Conservation (phyloP, 2,113 vertebrate species). For the Thymallus thymallus region DNA sequence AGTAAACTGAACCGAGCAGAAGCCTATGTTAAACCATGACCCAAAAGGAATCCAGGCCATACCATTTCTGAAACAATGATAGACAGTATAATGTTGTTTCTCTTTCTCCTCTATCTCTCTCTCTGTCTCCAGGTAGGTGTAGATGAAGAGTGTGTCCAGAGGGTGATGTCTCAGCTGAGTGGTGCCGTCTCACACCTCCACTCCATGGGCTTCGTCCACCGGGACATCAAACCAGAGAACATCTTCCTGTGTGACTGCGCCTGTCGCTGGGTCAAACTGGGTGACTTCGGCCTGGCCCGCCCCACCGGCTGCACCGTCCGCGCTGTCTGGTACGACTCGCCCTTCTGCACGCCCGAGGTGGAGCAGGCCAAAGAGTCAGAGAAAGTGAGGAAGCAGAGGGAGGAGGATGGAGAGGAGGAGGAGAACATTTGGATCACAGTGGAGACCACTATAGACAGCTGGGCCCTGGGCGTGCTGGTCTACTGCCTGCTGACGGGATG, state of each 20-base stretch:
- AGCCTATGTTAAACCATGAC: no score
- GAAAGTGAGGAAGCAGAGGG: constrained; percentile 33
- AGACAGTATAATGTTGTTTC: neutral
- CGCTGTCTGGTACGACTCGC: constrained; percentile 79
- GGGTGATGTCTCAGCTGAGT: constrained; percentile 80
- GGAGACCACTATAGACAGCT: constrained; percentile 82
- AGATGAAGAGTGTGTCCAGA: constrained; percentile 78
- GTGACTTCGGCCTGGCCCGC: constrained; percentile 84
- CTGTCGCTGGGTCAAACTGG: constrained; percentile 85
- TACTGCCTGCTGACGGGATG: constrained; percentile 82
- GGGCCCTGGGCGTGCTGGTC: constrained; percentile 84
- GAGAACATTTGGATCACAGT: constrained; percentile 73
- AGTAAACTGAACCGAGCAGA: no score
- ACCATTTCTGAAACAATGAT: neutral
- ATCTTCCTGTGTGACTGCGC: constrained; percentile 83
- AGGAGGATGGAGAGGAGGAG: constrained; percentile 51
- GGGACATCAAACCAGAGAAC: constrained; percentile 92
- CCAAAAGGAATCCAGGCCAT: no score
- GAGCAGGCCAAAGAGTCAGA: constrained; percentile 59
- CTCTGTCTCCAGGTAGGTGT: constrained; percentile 57
- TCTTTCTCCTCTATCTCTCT: neutral
- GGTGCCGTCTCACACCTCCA: constrained; percentile 87
- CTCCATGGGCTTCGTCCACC: constrained; percentile 83
- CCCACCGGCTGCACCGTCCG: constrained; percentile 69
- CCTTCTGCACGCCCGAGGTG: constrained; percentile 85